phyloP scores from a whole-genome alignment of 2,888 invertebrate species.

The Cheilosia grossa region DNA sequence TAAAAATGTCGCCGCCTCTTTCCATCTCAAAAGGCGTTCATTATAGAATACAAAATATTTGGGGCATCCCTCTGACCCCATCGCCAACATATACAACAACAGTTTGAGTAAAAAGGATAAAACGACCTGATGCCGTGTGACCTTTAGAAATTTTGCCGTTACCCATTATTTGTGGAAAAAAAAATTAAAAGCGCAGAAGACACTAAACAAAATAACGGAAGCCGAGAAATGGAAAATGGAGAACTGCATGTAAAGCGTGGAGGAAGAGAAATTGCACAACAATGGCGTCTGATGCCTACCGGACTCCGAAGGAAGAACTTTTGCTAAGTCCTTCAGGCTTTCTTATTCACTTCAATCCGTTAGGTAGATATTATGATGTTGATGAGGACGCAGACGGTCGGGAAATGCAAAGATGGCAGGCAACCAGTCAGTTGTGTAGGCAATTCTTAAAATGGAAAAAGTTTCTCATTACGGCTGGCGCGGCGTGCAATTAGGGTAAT shows the following conservation, averaged over 20 bases:
- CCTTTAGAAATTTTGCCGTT: constrained; percentile 41
- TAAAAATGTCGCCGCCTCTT: constrained; percentile 65
- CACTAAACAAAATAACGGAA: constrained; percentile 51
- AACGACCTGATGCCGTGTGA: constrained; percentile 48
- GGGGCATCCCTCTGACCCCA: constrained; percentile 36
- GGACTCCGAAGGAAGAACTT: constrained; percentile 40
- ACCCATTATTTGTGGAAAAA: constrained; percentile 51
- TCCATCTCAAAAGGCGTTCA: constrained; percentile 20
- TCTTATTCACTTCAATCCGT: constrained; percentile 1
- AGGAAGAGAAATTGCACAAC: constrained; percentile 24
- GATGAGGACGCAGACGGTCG: neutral
- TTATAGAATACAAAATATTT: constrained; percentile 55
- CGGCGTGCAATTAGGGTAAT: constrained; percentile 68
- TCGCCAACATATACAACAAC: neutral
- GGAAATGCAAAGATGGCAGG: constrained; percentile 5
- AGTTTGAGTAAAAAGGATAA: constrained; percentile 15
- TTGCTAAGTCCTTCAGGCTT: constrained; percentile 45
- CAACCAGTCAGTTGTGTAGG: constrained; percentile 19
- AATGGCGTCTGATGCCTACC: constrained; percentile 24
- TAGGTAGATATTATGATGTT: neutral
- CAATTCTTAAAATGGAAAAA: constrained; percentile 70
- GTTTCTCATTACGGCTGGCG: constrained; percentile 68
- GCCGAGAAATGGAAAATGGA: constrained; percentile 36
- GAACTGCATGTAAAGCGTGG: constrained; percentile 22
- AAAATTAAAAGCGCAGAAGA: constrained; percentile 47